These are phyloP conservation scores for Rhagoletis zephyria DNA, from an alignment of 1,140 invertebrate species.

Conservation along the genomic window DNA sequence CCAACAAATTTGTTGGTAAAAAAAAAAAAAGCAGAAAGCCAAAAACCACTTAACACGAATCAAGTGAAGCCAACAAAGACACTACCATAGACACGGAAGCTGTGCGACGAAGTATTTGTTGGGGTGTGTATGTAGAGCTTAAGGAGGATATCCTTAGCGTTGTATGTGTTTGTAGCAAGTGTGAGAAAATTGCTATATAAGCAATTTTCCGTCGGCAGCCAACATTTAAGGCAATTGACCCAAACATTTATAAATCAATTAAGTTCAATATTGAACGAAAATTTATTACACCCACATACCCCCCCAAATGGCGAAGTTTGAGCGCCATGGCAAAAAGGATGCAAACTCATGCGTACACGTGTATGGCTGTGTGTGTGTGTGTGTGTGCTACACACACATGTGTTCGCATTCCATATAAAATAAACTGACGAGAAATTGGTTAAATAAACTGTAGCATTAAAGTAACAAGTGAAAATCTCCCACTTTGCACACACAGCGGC, in stretches of 20 bases:
- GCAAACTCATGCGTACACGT: not conserved
- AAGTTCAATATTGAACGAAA: slow-evolving; percentile 49
- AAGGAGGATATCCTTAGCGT: not conserved
- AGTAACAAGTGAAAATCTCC: slow-evolving; percentile 44
- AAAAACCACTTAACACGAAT: slow-evolving; percentile 44
- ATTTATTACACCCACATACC: slow-evolving; percentile 15
- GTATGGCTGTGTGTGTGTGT: not conserved
- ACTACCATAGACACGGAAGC: not conserved
- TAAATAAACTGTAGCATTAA: slow-evolving; percentile 41
- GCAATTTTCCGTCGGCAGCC: slow-evolving; percentile 1
- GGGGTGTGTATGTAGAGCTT: not conserved
- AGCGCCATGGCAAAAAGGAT: too few relatives aligned
- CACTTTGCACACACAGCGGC: not conserved
- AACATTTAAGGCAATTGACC: slow-evolving; percentile 51
- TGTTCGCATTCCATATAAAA: not conserved
- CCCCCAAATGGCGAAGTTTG: too few relatives aligned
- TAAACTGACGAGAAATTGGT: not conserved
- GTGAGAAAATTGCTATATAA: slow-evolving; percentile 21
- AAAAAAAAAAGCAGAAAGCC: not conserved
- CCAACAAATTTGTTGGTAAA: not conserved
- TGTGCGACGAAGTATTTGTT: not conserved
- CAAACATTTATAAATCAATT: slow-evolving; percentile 52
- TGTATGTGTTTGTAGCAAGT: not conserved
- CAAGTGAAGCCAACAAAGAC: slow-evolving; percentile 12
- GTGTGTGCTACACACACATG: too few relatives aligned